These are phyloP conservation scores for Argyresthia goedartella DNA, from an alignment of 2,888 invertebrate genomes.

Conservation along the genomic window DNA sequence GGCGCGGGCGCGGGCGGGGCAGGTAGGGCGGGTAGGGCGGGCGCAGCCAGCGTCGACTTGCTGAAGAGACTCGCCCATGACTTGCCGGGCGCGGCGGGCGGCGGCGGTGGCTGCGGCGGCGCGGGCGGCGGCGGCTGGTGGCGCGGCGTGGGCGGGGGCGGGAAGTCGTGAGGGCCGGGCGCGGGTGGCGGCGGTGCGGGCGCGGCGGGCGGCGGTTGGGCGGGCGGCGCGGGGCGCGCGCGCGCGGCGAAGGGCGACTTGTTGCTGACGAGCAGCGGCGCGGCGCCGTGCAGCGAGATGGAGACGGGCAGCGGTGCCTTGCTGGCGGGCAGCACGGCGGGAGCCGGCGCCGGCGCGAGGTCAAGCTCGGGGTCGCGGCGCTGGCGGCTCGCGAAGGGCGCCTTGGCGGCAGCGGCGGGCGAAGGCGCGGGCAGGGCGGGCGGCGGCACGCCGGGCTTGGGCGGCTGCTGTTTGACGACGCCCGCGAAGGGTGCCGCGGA, in stretches of 20 bases:
- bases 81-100: slow-evolving; percentile 55
- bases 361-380: slow-evolving; percentile 56
- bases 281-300: slow-evolving; percentile 57
- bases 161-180: slow-evolving; percentile 64
- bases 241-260: slow-evolving; percentile 61
- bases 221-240: slow-evolving; percentile 42
- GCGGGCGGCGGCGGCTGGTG: slow-evolving; percentile 45
- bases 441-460: slow-evolving; percentile 55
- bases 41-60: slow-evolving; percentile 25
- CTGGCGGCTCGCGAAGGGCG: slow-evolving; percentile 59
- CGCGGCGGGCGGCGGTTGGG: slow-evolving; percentile 43
- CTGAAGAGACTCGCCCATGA: slow-evolving; percentile 79
- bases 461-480: slow-evolving; percentile 46
- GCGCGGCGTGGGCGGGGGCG: slow-evolving; percentile 58
- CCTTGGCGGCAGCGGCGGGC: slow-evolving; percentile 52
- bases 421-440: slow-evolving; percentile 55
- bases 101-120: slow-evolving; percentile 40
- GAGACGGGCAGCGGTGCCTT: slow-evolving; percentile 62
- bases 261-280: slow-evolving; percentile 59
- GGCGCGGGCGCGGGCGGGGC: slow-evolving; percentile 22
- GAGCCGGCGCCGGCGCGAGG: slow-evolving; percentile 26
- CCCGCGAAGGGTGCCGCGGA: slow-evolving; percentile 60
- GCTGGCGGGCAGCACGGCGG: slow-evolving; percentile 48
- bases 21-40: slow-evolving; percentile 18
- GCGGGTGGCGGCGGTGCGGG: slow-evolving; percentile 57